Percentiles rank a stretch among this genome's conserved stretches.
Conservation (phyloP, 2,888 invertebrate genomes). For the Euclidia mi region DNA sequence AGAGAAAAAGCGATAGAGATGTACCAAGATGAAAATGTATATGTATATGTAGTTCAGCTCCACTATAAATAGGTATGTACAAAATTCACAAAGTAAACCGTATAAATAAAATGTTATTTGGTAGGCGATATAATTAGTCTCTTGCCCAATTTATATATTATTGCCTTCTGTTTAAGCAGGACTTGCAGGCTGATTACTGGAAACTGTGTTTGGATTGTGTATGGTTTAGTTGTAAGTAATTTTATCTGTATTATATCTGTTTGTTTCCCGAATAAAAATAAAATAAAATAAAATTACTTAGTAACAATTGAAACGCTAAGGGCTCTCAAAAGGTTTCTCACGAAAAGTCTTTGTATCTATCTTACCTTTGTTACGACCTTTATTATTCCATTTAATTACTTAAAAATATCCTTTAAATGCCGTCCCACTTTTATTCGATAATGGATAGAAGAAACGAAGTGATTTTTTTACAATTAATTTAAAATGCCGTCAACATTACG, state of each 20-base stretch:
- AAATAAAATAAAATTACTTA: no score
- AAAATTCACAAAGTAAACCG: no score
- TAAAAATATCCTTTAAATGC: slow-evolving; percentile 23
- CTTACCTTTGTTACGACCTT: neutral
- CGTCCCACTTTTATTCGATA: slow-evolving; percentile 24
- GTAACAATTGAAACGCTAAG: slow-evolving; percentile 31
- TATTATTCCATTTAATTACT: slow-evolving; percentile 15
- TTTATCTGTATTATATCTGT: no score
- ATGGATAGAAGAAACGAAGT: slow-evolving; percentile 18
- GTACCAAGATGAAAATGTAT: no score
- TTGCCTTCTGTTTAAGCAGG: slow-evolving; percentile 42
- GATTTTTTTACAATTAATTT: slow-evolving; percentile 31
- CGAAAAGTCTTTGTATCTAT: slow-evolving; percentile 16
- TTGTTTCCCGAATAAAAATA: no score
- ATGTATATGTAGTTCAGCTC: no score
- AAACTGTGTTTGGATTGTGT: no score
- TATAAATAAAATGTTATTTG: no score
- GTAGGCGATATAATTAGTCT: no score
- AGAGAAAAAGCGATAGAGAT: no score
- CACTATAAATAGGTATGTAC: no score
- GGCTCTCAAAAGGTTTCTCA: slow-evolving; percentile 23
- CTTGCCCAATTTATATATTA: slow-evolving; percentile 26
- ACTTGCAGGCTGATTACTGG: slow-evolving; percentile 42
- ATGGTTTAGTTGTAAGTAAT: no score
- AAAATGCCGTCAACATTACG: slow-evolving; percentile 9